Conservation (phyloP, 2,888 invertebrate species). For the Orthosia gothica region DNA sequence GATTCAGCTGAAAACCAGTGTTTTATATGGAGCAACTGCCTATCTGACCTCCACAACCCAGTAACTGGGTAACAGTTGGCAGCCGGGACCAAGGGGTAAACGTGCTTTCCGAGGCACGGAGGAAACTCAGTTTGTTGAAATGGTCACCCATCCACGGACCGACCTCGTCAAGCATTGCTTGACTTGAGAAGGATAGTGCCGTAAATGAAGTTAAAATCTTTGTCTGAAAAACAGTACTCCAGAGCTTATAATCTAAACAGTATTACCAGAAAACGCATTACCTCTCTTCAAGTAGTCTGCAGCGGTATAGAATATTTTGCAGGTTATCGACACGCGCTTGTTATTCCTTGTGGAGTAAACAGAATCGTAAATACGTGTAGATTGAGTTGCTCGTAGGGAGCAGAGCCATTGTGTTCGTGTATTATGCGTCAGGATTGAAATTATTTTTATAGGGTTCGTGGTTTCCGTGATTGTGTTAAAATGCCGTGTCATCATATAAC, state of each 20-base stretch:
- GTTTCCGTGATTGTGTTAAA: constrained; percentile 23
- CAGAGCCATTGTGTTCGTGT: constrained; percentile 37
- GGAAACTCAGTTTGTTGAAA: too few species aligned
- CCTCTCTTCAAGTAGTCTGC: constrained; percentile 8
- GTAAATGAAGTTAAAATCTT: too few species aligned
- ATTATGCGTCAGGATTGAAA: constrained; percentile 32
- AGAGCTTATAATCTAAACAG: neutral
- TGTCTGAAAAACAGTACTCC: neutral
- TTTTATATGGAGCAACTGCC: too few species aligned
- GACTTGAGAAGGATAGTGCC: too few species aligned
- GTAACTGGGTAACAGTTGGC: too few species aligned
- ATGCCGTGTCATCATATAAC: constrained; percentile 8
- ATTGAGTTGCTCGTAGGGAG: constrained; percentile 53
- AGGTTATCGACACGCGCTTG: constrained; percentile 42
- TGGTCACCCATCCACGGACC: too few species aligned
- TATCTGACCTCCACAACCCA: too few species aligned
- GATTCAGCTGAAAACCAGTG: too few species aligned
- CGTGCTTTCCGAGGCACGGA: too few species aligned
- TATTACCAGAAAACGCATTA: constrained; percentile 1
- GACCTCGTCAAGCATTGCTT: too few species aligned
- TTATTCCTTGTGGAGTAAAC: constrained; percentile 60
- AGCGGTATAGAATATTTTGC: constrained; percentile 35
- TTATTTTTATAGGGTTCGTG: constrained; percentile 30
- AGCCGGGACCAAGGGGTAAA: too few species aligned
- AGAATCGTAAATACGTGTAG: constrained; percentile 56